Evolutionary conservation across 2,113 vertebrate genomes (phyloP), one percentile per base, ranked within the genome.

Genomic region (Paratilapia polleni): DNA sequence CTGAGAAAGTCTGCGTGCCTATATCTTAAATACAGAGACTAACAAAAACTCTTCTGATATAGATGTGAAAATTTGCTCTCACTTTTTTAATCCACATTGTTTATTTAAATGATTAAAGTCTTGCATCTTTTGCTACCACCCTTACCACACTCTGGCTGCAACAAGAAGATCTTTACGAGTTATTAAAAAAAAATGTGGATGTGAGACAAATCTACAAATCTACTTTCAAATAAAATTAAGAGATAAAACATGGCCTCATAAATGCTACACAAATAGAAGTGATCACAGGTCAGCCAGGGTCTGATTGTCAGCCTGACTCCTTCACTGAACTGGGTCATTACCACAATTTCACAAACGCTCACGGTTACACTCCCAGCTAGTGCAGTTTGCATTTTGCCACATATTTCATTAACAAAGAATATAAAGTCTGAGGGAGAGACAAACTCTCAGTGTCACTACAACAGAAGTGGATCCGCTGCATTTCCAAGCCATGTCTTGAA

Each of bases 31-130:
- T 24, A 54, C 12, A 52, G 3, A 47, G 63, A 47, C 24, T 47
- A 0, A 68, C 41, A 43, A 68, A 68, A 47, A 68, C 8, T 11
- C 26, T 47, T 26, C 64, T 0, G 63, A 0, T 34, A 6, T 34
- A 34, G 4, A 3, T 34, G 34, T 34, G 34, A 6, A 3, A 10
- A 66, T 43, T 66, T 43, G 8, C 8, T 43, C 8, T 66, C 22
- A 17, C 1, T 0, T n/a, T n/a, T n/a, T n/a, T 34, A 34, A 34
- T 34, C 34, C 34, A 34, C 6, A 4, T 34, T 34, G 34, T 34
- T 34, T 34, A 34, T 34, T 34, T 34, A 34, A 34, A 34, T 34
- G 6, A 34, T 34, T 6, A n/a, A 34, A 34, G 34, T 34, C 34
- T 34, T 34, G 34, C 34, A 34, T 3, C 34, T n/a, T 34, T 34